These are phyloP conservation scores for Axinella damicornis DNA, from an alignment of 37 sponge, comb jelly and placozoan species.

Conservation along the genomic window DNA sequence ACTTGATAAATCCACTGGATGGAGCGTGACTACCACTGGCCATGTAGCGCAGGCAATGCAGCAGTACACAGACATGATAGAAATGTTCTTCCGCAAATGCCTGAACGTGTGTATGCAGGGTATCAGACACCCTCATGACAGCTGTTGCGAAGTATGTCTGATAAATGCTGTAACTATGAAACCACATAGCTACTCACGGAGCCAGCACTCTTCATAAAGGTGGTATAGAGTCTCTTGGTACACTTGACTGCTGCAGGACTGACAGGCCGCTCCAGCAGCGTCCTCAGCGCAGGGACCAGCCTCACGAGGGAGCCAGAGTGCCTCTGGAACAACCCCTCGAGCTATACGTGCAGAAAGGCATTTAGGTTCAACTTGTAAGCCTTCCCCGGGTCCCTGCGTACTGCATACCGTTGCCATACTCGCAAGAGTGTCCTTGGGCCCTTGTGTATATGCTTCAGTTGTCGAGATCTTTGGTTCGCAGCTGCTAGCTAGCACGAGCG, in stretches of 20 bases:
- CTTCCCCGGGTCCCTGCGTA: no score
- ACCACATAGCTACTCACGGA: not conserved
- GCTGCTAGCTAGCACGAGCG: no score
- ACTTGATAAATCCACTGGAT: slow-evolving; percentile 3
- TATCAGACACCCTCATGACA: no score
- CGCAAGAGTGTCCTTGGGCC: no score
- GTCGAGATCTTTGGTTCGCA: no score
- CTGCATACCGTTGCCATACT: no score
- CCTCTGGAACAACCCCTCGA: slow-evolving; percentile 6
- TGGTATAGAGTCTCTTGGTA: slow-evolving; percentile 39
- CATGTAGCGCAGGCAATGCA: slow-evolving; percentile 42
- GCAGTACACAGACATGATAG: not conserved
- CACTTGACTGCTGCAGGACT: slow-evolving; percentile 39
- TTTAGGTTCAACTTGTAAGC: no score
- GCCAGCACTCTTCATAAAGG: slow-evolving; percentile 12
- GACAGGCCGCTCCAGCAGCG: slow-evolving; percentile 3
- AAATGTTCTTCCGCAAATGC: no score
- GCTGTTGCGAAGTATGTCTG: no score
- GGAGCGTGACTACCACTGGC: slow-evolving; percentile 11
- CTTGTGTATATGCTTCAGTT: no score
- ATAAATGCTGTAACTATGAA: no score
- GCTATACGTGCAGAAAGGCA: not conserved
- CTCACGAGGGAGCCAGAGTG: no score
- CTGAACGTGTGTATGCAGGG: not conserved
- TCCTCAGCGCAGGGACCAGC: not conserved